Base-by-base conservation (phyloP, 2,113 vertebrate genomes). In the Dryoscopus gambensis region DNA sequence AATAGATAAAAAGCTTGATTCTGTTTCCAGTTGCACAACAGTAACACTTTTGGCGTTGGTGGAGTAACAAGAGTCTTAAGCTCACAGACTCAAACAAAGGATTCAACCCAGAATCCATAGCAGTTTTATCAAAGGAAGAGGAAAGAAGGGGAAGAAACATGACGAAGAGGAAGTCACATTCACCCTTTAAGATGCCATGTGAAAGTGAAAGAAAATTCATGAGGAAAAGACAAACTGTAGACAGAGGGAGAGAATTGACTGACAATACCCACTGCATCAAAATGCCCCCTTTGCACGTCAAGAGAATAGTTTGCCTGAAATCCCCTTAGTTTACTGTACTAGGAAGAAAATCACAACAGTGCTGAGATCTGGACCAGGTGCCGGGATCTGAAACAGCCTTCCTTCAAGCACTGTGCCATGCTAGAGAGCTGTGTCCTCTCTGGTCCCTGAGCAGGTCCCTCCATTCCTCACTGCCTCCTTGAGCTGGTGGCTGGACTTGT, bases 11-110 rank as follows among this genome's bases (percentile, higher is more conserved):
- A 94, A 60, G 7, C 16, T 92, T 65, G 28, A 46, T 70, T 64
- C 70, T 74, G 33, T 53, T 79, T 50, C 46, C 52, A 52, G 46
- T 18, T 59, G 11, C 67, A 76, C 12, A 47, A 65, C n/a, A 40
- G 5, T 15, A 70, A 85, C 0, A 0, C 14, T 86, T 55, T 17
- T n/a, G 20, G 33, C 2, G 3, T 39, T 52, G 10, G 5, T 25
- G 14, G 30, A 73, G 30, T 47, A 75, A 64, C 11, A 55, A 20
- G 16, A 67, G 10, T 3, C 12, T 37, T 18, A 76, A 75, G 22
- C 17, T 67, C 52, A 71, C 0, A 6, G 68, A 37, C 1, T 1
- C 21, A 30, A 88, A 81, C 1, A 3, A 20, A 83, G 30, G 30
- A 76, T 31, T 30, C 39, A 64, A 31, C 20, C 30, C 13, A 42